These are phyloP conservation scores for Bostrychus sinensis DNA, from an alignment of 2,113 vertebrate genomes.

Conservation along the genomic window DNA sequence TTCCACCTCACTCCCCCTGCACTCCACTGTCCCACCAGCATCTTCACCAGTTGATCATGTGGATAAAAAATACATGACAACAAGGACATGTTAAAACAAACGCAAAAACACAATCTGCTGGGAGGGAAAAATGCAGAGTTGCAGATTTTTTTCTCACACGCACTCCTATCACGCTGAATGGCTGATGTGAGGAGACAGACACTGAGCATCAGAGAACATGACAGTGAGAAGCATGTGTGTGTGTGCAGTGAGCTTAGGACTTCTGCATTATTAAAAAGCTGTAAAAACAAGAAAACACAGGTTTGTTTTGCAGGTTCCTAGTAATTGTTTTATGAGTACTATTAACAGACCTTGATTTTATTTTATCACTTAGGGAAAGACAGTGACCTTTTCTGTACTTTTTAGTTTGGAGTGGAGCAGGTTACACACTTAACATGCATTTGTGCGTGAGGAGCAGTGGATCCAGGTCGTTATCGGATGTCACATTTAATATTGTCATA, in stretches of 20 bases:
- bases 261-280: slow-evolving; percentile 64
- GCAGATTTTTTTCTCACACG: slow-evolving; percentile 69
- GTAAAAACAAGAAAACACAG: slow-evolving; percentile 50
- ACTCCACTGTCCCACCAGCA: slow-evolving; percentile 1
- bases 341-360: slow-evolving; percentile 47
- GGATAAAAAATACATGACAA: slow-evolving; percentile 57
- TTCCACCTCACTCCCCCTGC: not conserved
- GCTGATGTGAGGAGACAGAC: slow-evolving; percentile 66
- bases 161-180: slow-evolving; percentile 74
- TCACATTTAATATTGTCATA: slow-evolving; percentile 68
- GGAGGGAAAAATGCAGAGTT: slow-evolving; percentile 72
- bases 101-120: slow-evolving; percentile 51
- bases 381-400: slow-evolving; percentile 41
- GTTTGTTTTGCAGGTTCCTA: slow-evolving; percentile 50
- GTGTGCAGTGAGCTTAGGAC: slow-evolving; percentile 33
- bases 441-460: slow-evolving; percentile 33
- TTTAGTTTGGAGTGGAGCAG: slow-evolving; percentile 16
- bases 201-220: slow-evolving; percentile 55
- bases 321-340: slow-evolving; percentile 69
- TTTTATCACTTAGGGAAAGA: slow-evolving; percentile 28
- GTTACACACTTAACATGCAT: slow-evolving; percentile 13
- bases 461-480: slow-evolving; percentile 43
- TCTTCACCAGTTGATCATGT: slow-evolving; percentile 51
- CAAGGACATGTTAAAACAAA: slow-evolving; percentile 49
- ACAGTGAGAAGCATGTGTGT: slow-evolving; percentile 34